These are phyloP conservation scores for Leuciscus waleckii DNA, from an alignment of 2,797 vertebrate genomes.

Conservation along the genomic window DNA sequence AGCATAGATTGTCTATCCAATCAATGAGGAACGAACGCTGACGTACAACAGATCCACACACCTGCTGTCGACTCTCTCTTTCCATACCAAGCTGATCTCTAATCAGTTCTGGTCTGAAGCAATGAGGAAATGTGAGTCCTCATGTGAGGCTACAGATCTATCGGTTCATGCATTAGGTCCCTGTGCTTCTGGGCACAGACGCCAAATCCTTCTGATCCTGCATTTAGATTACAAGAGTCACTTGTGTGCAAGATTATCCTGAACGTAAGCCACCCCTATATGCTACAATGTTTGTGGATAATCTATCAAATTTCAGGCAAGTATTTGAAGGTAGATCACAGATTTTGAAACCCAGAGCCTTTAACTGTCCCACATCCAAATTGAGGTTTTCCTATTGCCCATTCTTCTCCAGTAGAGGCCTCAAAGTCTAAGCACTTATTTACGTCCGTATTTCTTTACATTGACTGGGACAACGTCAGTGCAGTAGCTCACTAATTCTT, in stretches of 20 bases:
- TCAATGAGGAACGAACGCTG: conserved; percentile 28
- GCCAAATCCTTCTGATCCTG: conserved; percentile 75
- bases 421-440: not conserved
- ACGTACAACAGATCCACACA: conserved; percentile 52
- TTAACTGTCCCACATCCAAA: not conserved
- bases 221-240: conserved; percentile 77
- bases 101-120: conserved; percentile 44
- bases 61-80: conserved; percentile 48
- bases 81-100: conserved; percentile 3
- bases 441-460: conserved; percentile 64
- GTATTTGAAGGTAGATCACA: not conserved
- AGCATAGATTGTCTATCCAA: conserved; percentile 10
- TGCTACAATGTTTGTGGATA: not conserved
- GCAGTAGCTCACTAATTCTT: conserved; percentile 70
- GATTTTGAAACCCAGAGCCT: not conserved
- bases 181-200: conserved; percentile 46
- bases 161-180: not conserved
- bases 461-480: conserved; percentile 62
- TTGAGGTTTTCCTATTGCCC: not conserved
- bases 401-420: not conserved
- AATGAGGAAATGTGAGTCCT: conserved; percentile 40
- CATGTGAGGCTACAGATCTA: not conserved
- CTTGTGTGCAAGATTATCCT: conserved; percentile 72
- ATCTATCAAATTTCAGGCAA: not conserved
- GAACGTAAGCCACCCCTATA: conserved; percentile 60